Base-by-base conservation (phyloP, 92 coral and sea anemone genomes). In the Porites rus region DNA sequence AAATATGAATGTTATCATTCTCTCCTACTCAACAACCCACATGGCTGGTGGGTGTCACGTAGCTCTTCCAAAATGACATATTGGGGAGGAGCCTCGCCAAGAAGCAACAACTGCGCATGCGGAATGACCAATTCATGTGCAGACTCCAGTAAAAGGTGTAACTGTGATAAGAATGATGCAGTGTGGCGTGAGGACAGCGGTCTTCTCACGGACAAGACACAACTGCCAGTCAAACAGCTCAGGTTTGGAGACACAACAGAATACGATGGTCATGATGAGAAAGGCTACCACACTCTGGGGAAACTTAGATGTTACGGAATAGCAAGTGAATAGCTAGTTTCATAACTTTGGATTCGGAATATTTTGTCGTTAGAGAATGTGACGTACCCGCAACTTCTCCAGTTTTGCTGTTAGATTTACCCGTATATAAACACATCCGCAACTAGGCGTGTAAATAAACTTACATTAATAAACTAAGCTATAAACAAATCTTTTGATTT, bases 11-110 rank as follows among this genome's bases (percentile, higher is more conserved):
- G 94, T 46, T 66, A 70, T 43, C 22, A 52, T 43, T 77, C 83
- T 21, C 14, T 24, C 1, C 78, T 66, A 52, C 84, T 13, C 24
- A 4, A 2, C 25, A 24, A 24, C 61, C 25, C 18, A 50, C 17
- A 38, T 59, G 79, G 79, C 1, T 91, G 92, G 94, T 91, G 94
- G 94, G 74, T 88, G 83, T 91, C 94, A 84, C 92, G 94, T 56
- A 83, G 88, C 19, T 84, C 85, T 20, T 52, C 79, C 16, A 60
- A 68, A 65, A 89, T 87, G 91, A 60, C 16, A 13, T 91, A 91
- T 74, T 91, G 94, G 94, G 94, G 92, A 9, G 94, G 91, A 74
- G 92, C 92, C 6, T 51, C 92, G 9, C 80, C 77, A 38, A 78
- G 74, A 16, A 84, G 87, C 53, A 73, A 52, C 7, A 88, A 84